Conservation (phyloP, 2,888 invertebrate species). For the Agriopis marginaria region DNA sequence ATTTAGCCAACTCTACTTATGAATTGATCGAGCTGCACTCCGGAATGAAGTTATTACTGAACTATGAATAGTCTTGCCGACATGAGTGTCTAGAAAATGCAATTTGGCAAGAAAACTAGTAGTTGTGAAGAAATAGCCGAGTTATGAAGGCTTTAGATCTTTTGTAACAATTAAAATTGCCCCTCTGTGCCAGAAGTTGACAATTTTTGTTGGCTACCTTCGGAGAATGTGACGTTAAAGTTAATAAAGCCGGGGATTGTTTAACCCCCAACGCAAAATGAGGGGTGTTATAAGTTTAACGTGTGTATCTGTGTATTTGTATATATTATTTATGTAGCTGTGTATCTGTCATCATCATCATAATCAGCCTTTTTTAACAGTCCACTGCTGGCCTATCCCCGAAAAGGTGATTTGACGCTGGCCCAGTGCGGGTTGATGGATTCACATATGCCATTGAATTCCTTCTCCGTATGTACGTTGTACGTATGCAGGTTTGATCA, state of each 20-base stretch:
- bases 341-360: too few species aligned
- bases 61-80: slow-evolving; percentile 8
- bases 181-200: slow-evolving; percentile 28
- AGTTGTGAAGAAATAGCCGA: slow-evolving; percentile 28
- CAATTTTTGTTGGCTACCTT: slow-evolving; percentile 29
- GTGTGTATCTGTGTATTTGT: too few species aligned
- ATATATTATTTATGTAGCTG: too few species aligned
- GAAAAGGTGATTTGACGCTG: too few species aligned
- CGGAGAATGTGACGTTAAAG: slow-evolving; percentile 15
- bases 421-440: too few species aligned
- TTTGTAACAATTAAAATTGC: slow-evolving; percentile 32
- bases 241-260: slow-evolving; percentile 4
- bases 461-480: too few species aligned
- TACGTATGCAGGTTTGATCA: too few species aligned
- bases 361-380: too few species aligned
- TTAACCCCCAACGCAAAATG: neutral
- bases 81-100: slow-evolving; percentile 26
- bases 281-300: too few species aligned
- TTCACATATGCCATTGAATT: too few species aligned
- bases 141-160: slow-evolving; percentile 35
- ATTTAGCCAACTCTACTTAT: neutral
- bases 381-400: too few species aligned
- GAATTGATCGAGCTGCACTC: neutral
- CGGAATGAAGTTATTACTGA: slow-evolving; percentile 9
- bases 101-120: slow-evolving; percentile 32